phyloP scores from a whole-genome alignment of 2,888 invertebrate genomes.

The Drosophila parthenogenetica region DNA sequence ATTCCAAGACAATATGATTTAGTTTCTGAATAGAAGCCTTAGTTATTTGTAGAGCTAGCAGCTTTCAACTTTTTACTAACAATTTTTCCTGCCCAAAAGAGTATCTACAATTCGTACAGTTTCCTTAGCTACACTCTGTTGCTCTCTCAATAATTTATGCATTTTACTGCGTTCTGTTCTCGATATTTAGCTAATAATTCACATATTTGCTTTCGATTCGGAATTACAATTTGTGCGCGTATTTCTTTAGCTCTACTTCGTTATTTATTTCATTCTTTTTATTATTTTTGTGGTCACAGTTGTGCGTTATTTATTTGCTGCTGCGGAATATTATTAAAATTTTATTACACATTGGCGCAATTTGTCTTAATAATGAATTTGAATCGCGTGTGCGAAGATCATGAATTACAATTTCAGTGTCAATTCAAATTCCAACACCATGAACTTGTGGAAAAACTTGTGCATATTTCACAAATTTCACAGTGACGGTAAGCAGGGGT shows the following conservation, averaged over 20 bases:
- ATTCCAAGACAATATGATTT: too few relatives aligned
- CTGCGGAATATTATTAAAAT: conserved; percentile 44
- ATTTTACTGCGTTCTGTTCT: conserved; percentile 23
- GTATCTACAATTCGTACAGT: conserved; percentile 7
- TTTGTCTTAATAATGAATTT: conserved; percentile 26
- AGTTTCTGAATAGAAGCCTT: too few relatives aligned
- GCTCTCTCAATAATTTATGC: conserved; percentile 22
- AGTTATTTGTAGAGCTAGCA: too few relatives aligned
- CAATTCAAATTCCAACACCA: neutral
- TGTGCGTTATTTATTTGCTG: conserved; percentile 37
- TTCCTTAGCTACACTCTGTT: neutral
- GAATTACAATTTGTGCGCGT: conserved; percentile 3
- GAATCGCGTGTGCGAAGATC: neutral
- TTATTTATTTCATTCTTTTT: neutral
- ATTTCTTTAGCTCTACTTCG: conserved; percentile 1
- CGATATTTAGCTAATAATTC: conserved; percentile 43
- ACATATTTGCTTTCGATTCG: conserved; percentile 17
- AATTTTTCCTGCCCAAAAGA: neutral
- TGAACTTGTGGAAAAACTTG: conserved; percentile 21
- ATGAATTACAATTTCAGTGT: conserved; percentile 3
- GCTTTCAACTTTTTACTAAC: too few relatives aligned
- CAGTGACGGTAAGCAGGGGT: neutral
- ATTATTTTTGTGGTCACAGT: conserved; percentile 25
- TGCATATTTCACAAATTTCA: conserved; percentile 40
- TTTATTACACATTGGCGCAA: conserved; percentile 37